These are phyloP conservation scores for Hanleya hanleyi DNA, from an alignment of 2,888 invertebrate genomes.

Conservation along the genomic window DNA sequence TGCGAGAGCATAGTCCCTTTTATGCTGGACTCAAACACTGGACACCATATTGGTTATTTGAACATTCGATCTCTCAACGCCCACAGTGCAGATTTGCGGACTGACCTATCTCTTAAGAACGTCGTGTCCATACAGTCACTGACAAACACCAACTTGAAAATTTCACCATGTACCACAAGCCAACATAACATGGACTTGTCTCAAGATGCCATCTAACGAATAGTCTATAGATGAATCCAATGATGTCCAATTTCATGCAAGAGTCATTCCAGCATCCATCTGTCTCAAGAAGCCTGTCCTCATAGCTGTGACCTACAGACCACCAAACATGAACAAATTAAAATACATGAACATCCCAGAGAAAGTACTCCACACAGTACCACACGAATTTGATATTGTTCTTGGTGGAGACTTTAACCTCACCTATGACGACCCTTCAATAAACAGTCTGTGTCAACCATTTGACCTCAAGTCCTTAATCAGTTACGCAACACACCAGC, in stretches of 20 bases:
- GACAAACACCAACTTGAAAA: background rate
- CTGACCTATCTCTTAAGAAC: background rate
- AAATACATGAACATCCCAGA: too few relatives aligned
- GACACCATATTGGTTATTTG: background rate
- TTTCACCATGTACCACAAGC: background rate
- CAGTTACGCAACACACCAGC: too few relatives aligned
- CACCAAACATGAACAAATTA: too few relatives aligned
- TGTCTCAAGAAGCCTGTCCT: background rate
- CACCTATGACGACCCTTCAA: too few relatives aligned
- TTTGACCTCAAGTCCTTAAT: too few relatives aligned
- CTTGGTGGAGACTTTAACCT: too few relatives aligned
- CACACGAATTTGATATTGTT: too few relatives aligned
- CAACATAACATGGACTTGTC: background rate
- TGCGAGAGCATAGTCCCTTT: background rate
- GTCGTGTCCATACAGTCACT: background rate
- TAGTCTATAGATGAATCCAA: background rate
- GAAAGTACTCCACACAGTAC: too few relatives aligned
- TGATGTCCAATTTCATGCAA: background rate
- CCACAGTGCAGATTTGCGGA: background rate
- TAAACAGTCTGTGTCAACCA: too few relatives aligned
- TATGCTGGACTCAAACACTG: background rate
- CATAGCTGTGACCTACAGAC: background rate
- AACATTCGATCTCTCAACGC: background rate
- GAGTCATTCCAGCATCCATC: background rate
- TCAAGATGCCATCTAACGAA: background rate